Evolutionary conservation across 2,113 vertebrate genomes (phyloP).

Genomic region (Bambusicola thoracicus): DNA sequence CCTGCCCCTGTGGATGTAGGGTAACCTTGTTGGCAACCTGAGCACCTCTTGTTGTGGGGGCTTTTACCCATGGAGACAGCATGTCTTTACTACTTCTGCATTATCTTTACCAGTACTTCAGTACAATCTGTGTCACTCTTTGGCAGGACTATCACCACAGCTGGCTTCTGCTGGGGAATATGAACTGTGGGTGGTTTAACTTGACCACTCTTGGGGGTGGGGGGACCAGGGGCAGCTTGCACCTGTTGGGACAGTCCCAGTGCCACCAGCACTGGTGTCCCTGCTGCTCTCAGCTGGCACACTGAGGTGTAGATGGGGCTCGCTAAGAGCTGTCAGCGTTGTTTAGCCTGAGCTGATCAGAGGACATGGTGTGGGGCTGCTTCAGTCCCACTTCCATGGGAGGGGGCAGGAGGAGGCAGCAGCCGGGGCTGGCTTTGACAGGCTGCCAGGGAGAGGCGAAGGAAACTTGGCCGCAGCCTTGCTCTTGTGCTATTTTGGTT

Average conservation of each 20-base stretch:
- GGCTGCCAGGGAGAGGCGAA: neutral
- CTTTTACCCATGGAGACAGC: neutral
- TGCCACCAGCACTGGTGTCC: rapidly evolving
- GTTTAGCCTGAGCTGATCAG: neutral
- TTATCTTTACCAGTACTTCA: neutral
- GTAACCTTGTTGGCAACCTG: neutral
- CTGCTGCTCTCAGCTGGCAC: neutral
- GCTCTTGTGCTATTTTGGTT: slow-evolving; percentile 55
- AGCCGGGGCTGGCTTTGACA: neutral
- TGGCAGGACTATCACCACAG: rapidly evolving
- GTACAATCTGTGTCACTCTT: neutral
- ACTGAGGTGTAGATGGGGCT: neutral
- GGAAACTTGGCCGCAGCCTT: slow-evolving; percentile 31
- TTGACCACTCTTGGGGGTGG: neutral
- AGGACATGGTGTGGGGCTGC: rapidly evolving
- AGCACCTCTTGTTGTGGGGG: neutral
- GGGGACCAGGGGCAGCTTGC: rapidly evolving
- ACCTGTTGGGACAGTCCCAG: neutral
- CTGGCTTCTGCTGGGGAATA: neutral
- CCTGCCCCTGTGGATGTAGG: rapidly evolving
- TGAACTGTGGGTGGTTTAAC: neutral
- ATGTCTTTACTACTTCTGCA: neutral
- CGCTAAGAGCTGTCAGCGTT: neutral
- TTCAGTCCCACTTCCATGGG: rapidly evolving
- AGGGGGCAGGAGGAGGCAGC: neutral